Evolutionary conservation across 2,113 vertebrate species (phyloP).

Genomic region (Mesoclemmys tuberculata): DNA sequence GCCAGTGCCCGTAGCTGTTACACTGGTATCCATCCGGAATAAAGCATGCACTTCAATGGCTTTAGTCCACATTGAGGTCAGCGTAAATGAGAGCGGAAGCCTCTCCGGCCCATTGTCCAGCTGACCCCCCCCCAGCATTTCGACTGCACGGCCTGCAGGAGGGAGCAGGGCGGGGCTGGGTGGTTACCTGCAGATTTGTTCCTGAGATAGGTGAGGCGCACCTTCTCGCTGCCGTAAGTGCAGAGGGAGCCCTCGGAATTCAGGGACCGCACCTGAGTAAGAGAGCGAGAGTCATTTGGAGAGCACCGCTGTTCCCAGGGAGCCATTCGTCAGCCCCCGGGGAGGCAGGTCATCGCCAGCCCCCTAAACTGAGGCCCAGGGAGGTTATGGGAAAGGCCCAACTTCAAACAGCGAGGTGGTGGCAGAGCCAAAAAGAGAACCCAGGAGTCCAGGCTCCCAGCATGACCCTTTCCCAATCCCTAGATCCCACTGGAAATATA

Average conservation of each 20-base stretch:
- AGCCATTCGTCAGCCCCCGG: background rate
- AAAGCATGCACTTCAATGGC: background rate
- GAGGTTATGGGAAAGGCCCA: background rate
- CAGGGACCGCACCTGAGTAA: conserved; percentile 70
- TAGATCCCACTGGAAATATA: background rate
- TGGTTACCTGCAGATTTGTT: conserved; percentile 68
- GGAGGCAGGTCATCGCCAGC: background rate
- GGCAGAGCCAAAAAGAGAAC: background rate
- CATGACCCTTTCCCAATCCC: background rate
- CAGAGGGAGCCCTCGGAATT: conserved; percentile 75
- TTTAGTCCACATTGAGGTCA: background rate
- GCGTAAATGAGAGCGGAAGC: too few species aligned
- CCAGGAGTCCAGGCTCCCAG: background rate
- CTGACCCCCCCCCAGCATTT: too few species aligned
- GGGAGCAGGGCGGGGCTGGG: background rate
- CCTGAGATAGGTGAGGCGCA: conserved; percentile 76
- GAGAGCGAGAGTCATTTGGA: background rate
- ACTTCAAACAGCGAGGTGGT: too few species aligned
- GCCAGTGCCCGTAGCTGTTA: background rate
- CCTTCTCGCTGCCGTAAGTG: conserved; percentile 73
- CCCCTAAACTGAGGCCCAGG: background rate
- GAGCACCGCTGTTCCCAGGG: too few species aligned
- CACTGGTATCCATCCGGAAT: background rate
- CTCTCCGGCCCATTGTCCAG: too few species aligned
- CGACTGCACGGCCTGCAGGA: background rate